Conservation (phyloP, 2,797 vertebrate species). For the Ciconia nigra region DNA sequence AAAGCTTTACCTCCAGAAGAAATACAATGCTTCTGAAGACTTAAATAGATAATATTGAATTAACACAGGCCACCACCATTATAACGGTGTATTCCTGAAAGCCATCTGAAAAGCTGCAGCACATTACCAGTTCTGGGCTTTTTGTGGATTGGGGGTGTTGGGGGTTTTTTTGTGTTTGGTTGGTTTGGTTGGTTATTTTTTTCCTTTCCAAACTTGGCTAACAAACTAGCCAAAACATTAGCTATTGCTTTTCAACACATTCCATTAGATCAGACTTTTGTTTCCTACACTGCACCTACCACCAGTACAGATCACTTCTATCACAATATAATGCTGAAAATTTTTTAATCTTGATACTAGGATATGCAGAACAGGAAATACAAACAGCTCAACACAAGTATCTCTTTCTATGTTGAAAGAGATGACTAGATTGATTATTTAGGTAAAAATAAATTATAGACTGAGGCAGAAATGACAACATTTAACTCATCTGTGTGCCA, state of each 20-base stretch:
- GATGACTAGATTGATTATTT: neutral
- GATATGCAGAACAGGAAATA: neutral
- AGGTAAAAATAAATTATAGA: neutral
- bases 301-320: neutral
- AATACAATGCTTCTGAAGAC: neutral
- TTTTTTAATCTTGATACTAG: neutral
- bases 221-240: neutral
- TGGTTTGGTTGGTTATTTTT: neutral
- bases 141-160: rapidly evolving
- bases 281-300: neutral
- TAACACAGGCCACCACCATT: neutral
- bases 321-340: neutral
- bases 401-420: neutral
- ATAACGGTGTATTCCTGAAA: neutral
- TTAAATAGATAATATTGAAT: neutral
- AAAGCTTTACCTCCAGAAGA: neutral
- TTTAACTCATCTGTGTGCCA: neutral
- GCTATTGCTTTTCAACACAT: neutral
- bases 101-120: neutral
- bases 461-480: neutral
- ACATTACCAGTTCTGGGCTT: neutral
- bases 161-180: neutral
- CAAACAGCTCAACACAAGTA: neutral
- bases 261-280: neutral
- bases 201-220: neutral